phyloP scores from a whole-genome alignment of 1,140 invertebrate species.

The Drosophila orena region DNA sequence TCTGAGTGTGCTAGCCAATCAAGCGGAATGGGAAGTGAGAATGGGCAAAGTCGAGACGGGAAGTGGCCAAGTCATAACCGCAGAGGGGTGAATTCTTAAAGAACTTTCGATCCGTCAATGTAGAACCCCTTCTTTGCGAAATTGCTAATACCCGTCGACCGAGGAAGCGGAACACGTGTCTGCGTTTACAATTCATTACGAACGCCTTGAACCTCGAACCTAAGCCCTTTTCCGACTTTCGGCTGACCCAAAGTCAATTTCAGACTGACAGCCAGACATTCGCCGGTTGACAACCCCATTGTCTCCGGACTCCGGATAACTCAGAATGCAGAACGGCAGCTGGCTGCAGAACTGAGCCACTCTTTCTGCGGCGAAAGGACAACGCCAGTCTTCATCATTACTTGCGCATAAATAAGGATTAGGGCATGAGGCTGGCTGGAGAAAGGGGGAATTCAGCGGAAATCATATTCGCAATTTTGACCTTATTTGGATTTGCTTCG shows the following conservation, averaged over 20 bases:
- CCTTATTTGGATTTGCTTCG: conserved; percentile 65
- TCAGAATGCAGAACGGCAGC: conserved; percentile 71
- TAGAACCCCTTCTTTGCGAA: conserved; percentile 12
- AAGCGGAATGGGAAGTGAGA: conserved; percentile 54
- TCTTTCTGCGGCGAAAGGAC: conserved; percentile 24
- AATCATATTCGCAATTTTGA: conserved; percentile 78
- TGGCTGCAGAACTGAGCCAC: conserved; percentile 25
- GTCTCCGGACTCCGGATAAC: conserved; percentile 6
- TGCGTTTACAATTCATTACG: conserved; percentile 78
- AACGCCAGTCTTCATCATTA: conserved; percentile 71
- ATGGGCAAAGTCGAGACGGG: not conserved
- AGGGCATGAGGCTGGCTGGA: conserved; percentile 8
- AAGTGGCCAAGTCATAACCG: conserved; percentile 19
- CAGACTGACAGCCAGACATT: conserved; percentile 23
- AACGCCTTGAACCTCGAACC: conserved; percentile 53
- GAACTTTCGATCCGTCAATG: conserved; percentile 43
- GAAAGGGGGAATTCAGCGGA: conserved; percentile 34
- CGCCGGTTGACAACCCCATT: conserved; percentile 48
- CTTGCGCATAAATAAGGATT: conserved; percentile 83
- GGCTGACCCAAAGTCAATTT: conserved; percentile 65
- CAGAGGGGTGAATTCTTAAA: conserved; percentile 30
- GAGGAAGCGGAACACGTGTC: conserved; percentile 60
- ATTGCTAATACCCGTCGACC: conserved; percentile 20
- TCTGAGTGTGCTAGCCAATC: conserved; percentile 25
- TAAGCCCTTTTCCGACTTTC: conserved; percentile 50